These are phyloP conservation scores for Hyperoplus immaculatus DNA, from an alignment of 2,797 vertebrate species.

Conservation along the genomic window DNA sequence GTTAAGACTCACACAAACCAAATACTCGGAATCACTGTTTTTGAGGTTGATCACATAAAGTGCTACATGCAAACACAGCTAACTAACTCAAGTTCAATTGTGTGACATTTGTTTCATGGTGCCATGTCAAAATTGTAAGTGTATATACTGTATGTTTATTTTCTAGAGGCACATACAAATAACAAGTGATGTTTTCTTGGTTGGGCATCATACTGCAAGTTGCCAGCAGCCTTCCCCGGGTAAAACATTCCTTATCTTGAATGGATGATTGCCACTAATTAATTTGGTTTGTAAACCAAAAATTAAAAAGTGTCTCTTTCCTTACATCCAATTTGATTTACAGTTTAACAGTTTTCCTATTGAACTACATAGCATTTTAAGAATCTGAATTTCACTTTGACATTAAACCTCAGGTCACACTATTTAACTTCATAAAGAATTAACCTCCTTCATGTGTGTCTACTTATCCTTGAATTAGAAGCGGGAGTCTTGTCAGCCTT, in stretches of 20 bases:
- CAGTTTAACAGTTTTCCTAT: not conserved
- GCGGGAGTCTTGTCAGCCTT: constrained; percentile 16
- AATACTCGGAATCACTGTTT: too few species aligned
- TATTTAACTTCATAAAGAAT: not conserved
- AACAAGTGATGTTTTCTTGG: not conserved
- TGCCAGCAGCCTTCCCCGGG: too few species aligned
- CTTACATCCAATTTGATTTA: not conserved
- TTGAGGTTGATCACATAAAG: not conserved
- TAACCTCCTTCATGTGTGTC: not conserved
- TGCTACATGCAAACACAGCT: not conserved
- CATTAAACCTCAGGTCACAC: too few species aligned
- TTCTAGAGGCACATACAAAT: not conserved
- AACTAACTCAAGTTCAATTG: constrained; percentile 1
- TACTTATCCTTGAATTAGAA: constrained; percentile 1
- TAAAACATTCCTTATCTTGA: not conserved
- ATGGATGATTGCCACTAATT: not conserved
- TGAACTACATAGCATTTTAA: not conserved
- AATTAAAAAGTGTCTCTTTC: not conserved
- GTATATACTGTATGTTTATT: not conserved
- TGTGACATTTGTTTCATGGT: not conserved
- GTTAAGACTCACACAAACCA: not conserved
- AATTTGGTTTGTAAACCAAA: not conserved
- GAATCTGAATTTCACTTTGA: not conserved
- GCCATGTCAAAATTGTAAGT: not conserved
- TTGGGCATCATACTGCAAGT: not conserved